phyloP scores from a whole-genome alignment of 1,140 invertebrate species.

The Mya arenaria region DNA sequence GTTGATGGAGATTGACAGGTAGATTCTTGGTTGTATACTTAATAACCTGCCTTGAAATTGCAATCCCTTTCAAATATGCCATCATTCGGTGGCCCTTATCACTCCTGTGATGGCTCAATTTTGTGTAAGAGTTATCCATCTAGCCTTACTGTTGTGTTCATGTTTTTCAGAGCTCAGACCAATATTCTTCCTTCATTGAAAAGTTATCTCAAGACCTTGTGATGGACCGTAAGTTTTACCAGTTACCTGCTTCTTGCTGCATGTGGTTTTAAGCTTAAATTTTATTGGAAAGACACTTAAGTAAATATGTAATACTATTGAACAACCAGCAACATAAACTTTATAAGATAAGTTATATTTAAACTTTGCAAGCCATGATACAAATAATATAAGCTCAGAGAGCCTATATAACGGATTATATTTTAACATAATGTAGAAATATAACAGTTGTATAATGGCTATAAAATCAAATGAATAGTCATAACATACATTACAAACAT shows the following conservation, averaged over 20 bases:
- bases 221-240: constrained; percentile 64
- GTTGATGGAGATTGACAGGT: too few species aligned
- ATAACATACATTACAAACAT: too few species aligned
- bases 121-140: too few species aligned
- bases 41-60: too few species aligned
- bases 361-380: background rate
- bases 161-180: constrained; percentile 61
- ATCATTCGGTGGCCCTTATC: too few species aligned
- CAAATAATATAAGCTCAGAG: background rate
- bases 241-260: background rate
- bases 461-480: too few species aligned
- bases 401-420: too few species aligned
- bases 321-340: background rate
- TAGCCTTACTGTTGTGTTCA: background rate
- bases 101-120: too few species aligned
- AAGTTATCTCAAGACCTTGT: constrained; percentile 62
- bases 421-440: too few species aligned
- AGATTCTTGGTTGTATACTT: too few species aligned
- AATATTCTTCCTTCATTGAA: constrained; percentile 62
- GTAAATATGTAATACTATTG: background rate
- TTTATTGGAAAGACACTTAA: background rate
- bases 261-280: background rate
- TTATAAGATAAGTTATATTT: background rate
- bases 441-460: too few species aligned
- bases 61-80: too few species aligned